Evolutionary conservation across 2,797 vertebrate genomes (phyloP), one percentile per base, ranked within the genome.

Genomic region (Rhabdophis nuchalis): DNA sequence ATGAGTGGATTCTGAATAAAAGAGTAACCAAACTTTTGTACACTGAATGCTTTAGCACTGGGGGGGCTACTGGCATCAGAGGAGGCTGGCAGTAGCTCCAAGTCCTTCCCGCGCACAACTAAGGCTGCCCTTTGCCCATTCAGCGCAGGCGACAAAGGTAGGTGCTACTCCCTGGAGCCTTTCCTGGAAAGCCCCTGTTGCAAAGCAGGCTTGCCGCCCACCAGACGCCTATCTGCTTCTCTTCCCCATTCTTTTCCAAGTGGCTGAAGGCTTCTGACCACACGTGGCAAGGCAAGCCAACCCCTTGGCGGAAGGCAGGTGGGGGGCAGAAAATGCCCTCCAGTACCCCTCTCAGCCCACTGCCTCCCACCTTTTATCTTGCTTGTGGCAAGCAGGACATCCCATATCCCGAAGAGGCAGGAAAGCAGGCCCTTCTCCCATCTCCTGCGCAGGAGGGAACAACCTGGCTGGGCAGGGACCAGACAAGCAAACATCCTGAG

Each of bases 1-100:
- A 25, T 86, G 29, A 50, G 82, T 61, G 41, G 32, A 60, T 32
- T 90, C 41, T 89, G 32, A 93, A 92, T 93, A 93, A 92, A 90
- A 54, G 6, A 52, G 56, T 50, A 82, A 82, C 16, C 20, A 36
- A 82, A 32, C 11, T 57, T 25, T 1, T 32, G 46, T 61, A 27
- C 1, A 46, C 3, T 4, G 5, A 32, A 54, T 68, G 12, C 10
- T 86, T 50, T 9, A 16, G 13, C 10, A 5, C 2, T 61, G 56
- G 29, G 7, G 12, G 46, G 11, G 25, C 2, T 13, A 5, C 23
- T 13, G 18, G 46, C 68, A 41, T 41, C 1, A 3, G 18, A 77
- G 16, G 32, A 41, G n/a, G n/a, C 7, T 0, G 6, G 54, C 86
- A 57, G n/a, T n/a, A 56, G 32, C 16, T 3, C 5, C 5, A 87